These are phyloP conservation scores for Chromobotia macracanthus DNA, from an alignment of 2,797 vertebrate genomes.

Conservation along the genomic window DNA sequence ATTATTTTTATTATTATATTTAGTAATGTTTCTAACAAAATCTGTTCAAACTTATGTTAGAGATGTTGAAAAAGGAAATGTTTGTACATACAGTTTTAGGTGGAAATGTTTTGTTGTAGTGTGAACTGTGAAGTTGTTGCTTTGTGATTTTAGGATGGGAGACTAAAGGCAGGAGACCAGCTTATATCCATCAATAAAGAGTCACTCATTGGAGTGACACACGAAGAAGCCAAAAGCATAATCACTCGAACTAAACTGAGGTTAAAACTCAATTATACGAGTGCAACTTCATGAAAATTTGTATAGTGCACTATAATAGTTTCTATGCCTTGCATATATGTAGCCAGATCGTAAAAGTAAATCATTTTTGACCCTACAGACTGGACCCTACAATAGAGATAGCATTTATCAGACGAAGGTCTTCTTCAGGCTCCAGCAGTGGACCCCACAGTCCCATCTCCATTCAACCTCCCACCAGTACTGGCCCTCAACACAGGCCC, in stretches of 20 bases:
- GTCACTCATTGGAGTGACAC: slow-evolving; percentile 88
- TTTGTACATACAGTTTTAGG: too few species aligned
- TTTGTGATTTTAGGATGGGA: slow-evolving; percentile 82
- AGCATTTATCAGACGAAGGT: slow-evolving; percentile 85
- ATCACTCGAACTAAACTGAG: slow-evolving; percentile 84
- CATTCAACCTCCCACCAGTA: slow-evolving; percentile 61
- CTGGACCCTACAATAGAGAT: slow-evolving; percentile 88
- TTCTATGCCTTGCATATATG: too few species aligned
- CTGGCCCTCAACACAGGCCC: slow-evolving; percentile 56
- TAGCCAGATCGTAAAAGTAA: too few species aligned
- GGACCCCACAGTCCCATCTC: slow-evolving; percentile 71
- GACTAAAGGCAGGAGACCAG: slow-evolving; percentile 89
- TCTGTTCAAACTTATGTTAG: not conserved
- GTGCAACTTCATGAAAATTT: not conserved
- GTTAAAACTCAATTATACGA: slow-evolving; percentile 53
- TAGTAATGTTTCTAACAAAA: too few species aligned
- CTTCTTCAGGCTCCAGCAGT: slow-evolving; percentile 69
- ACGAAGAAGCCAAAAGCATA: slow-evolving; percentile 88
- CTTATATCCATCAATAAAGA: slow-evolving; percentile 93
- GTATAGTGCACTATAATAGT: too few species aligned
- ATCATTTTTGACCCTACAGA: slow-evolving; percentile 67
- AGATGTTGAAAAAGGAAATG: too few species aligned
- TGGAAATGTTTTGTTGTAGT: not conserved
- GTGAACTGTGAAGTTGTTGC: not conserved
- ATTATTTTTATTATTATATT: not conserved